Base-by-base conservation (phyloP, 2,113 vertebrate genomes). In the Vulpes lagopus region DNA sequence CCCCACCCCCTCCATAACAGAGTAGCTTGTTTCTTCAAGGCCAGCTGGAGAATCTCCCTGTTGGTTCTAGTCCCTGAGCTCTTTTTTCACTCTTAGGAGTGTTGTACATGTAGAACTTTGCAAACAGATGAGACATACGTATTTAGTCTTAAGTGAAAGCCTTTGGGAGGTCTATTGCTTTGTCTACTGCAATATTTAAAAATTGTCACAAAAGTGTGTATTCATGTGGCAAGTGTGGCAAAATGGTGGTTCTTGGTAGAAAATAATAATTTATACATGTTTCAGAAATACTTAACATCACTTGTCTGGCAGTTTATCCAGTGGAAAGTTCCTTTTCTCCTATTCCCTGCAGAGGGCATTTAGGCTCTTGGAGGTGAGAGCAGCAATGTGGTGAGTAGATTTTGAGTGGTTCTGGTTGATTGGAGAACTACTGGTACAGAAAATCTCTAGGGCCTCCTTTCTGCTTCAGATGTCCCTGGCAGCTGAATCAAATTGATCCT, bases 401-500 rank as follows among this genome's bases (percentile, higher is more conserved):
- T 84, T 64, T 94, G 74, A 94, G 64, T 81, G 76, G 16, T 62
- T 95, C n/a, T 59, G 83, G 91, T 43, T 82, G 55, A 57, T 94
- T 74, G 82, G 82, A 80, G 95, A 97, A 51, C 51, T n/a, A 55
- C 53, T 49, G 53, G 55, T 51, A 69, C 57, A 92, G 78, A 89
- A 64, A 51, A 89, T 92, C 55, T 95, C 82, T 12, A n/a, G 51
- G 27, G n/a, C 11, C 60, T 32, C 15, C 69, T 89, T 92, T 65
- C 79, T 94, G 64, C 60, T 89, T 92, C 9, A 0, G 87, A 16
- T 76, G 49, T 88, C 69, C 53, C 59, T 32, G 27, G 64, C 14
- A 94, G 49, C 35, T 84, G 60, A 71, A 67, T 89, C 84, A 79
- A 91, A 96, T 74, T 96, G 83, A 90, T 97, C 65, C 64, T 92